Evolutionary conservation across 2,113 vertebrate genomes (phyloP).

Genomic region (Sceloporus undulatus): DNA sequence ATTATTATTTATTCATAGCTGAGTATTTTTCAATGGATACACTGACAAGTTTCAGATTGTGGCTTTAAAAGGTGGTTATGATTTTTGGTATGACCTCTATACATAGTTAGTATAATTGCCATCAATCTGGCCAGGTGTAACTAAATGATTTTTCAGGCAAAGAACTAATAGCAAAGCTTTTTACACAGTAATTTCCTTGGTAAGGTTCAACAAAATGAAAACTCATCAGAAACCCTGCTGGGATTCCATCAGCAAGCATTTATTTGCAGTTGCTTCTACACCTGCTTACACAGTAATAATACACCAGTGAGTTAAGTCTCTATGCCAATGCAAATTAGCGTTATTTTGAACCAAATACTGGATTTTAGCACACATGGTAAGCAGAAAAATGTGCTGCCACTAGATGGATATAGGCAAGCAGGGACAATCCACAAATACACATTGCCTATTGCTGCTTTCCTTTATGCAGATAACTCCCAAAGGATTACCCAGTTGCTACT

Average conservation of each 20-base stretch:
- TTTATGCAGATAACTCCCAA: constrained; percentile 57
- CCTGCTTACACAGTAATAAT: constrained; percentile 84
- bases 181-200: constrained; percentile 81
- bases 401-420: constrained; percentile 36
- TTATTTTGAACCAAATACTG: constrained; percentile 75
- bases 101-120: constrained; percentile 71
- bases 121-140: constrained; percentile 79
- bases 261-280: constrained; percentile 81
- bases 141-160: constrained; percentile 75
- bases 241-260: constrained; percentile 83
- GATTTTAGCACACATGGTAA: constrained; percentile 60
- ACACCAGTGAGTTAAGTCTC: constrained; percentile 78
- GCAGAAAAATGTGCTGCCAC: constrained; percentile 48
- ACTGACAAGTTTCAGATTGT: constrained; percentile 46
- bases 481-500: constrained; percentile 45
- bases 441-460: constrained; percentile 53
- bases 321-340: constrained; percentile 81
- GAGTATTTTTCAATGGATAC: constrained; percentile 57
- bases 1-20: constrained; percentile 65
- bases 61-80: constrained; percentile 58
- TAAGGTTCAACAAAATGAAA: constrained; percentile 82
- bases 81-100: constrained; percentile 69
- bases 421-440: neutral
- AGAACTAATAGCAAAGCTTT: constrained; percentile 76
- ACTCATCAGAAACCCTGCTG: constrained; percentile 83